phyloP scores from a whole-genome alignment of 2,113 vertebrate species.

The Corythornis madagascariensis region DNA sequence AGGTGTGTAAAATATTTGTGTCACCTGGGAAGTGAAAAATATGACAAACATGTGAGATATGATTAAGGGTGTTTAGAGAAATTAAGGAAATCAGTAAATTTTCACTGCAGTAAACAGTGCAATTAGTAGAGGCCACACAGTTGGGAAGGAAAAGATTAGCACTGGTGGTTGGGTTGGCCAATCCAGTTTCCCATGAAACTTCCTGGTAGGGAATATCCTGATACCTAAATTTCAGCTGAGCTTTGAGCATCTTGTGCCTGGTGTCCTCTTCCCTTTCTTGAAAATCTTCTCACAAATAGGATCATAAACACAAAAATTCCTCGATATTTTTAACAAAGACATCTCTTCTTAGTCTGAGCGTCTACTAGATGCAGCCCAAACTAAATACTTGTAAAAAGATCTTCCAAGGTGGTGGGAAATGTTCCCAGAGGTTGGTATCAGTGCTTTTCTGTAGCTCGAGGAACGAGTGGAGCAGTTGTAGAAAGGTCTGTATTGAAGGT shows the following conservation, averaged over 20 bases:
- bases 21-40: background rate
- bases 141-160: background rate
- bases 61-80: background rate
- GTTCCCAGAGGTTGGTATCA: background rate
- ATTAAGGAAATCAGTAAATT: background rate
- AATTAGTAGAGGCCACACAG: background rate
- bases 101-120: background rate
- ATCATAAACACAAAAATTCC: background rate
- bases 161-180: background rate
- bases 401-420: background rate
- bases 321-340: rapidly evolving
- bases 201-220: background rate
- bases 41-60: rapidly evolving
- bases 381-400: background rate
- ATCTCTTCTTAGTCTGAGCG: background rate
- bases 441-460: background rate
- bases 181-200: background rate
- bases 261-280: background rate
- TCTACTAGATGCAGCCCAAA: background rate
- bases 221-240: background rate
- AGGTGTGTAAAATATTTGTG: background rate
- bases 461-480: background rate
- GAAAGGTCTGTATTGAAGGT: background rate
- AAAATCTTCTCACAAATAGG: background rate
- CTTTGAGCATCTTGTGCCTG: background rate